These are phyloP conservation scores for Oncorhynchus keta DNA, from an alignment of 2,113 vertebrate species.

Conservation along the genomic window DNA sequence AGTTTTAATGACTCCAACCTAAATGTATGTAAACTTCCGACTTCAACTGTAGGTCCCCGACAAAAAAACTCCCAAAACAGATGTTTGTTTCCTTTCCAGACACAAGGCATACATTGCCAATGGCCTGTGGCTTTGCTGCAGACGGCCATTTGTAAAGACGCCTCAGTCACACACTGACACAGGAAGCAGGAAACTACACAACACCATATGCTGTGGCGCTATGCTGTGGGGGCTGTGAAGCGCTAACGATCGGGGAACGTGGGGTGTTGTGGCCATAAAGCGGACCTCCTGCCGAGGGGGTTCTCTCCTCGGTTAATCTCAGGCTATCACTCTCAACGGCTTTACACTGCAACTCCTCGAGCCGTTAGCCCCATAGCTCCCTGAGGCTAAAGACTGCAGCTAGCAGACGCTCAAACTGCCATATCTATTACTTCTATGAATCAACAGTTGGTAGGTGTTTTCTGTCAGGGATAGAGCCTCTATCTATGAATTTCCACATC, in stretches of 20 bases:
- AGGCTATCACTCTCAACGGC: conserved; percentile 39
- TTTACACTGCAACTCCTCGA: conserved; percentile 57
- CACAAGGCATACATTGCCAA: conserved; percentile 47
- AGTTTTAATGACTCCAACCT: too few species aligned
- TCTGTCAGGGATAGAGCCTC: conserved; percentile 9
- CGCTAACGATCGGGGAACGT: conserved; percentile 65
- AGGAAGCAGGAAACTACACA: conserved; percentile 42
- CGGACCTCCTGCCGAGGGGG: conserved; percentile 57
- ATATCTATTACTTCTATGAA: conserved; percentile 35
- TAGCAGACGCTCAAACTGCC: conserved; percentile 41
- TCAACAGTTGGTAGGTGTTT: conserved; percentile 49
- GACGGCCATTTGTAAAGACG: conserved; percentile 54
- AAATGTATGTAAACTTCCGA: too few species aligned
- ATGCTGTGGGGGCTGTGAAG: conserved; percentile 57
- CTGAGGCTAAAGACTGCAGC: conserved; percentile 36
- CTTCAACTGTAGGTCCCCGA: background rate
- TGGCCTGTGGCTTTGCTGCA: conserved; percentile 53
- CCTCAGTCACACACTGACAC: conserved; percentile 29
- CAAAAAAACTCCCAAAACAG: conserved; percentile 32
- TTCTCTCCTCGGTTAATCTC: conserved; percentile 58
- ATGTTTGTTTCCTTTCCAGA: conserved; percentile 56
- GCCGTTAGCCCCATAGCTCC: background rate
- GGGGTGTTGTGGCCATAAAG: conserved; percentile 61
- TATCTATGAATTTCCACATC: conserved; percentile 17
- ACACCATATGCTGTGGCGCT: conserved; percentile 64